Evolutionary conservation across 2,888 invertebrate species (phyloP).

Genomic region (Priocnemis perturbator): DNA sequence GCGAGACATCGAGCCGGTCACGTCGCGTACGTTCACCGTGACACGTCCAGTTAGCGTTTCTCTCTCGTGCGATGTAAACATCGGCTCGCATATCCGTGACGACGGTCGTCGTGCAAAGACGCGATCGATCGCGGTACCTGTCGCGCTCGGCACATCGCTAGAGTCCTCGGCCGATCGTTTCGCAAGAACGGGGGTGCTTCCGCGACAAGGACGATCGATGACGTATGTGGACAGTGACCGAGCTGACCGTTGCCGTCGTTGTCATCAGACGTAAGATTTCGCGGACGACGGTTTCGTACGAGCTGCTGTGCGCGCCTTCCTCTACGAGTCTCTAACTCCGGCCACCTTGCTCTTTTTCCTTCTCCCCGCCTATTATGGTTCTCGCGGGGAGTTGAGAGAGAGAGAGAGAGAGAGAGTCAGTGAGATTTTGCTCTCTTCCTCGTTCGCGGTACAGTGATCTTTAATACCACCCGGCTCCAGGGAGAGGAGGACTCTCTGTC

Average conservation of each 20-base stretch:
- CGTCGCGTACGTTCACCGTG: slow-evolving; percentile 1
- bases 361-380: background rate
- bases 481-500: slow-evolving; percentile 28
- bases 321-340: background rate
- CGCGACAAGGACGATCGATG: no score
- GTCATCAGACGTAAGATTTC: no score
- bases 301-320: background rate
- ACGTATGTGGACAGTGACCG: no score
- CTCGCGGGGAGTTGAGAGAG: background rate
- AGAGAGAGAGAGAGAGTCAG: no score
- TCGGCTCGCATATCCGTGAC: background rate
- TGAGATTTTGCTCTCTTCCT: background rate
- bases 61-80: slow-evolving; percentile 18
- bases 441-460: slow-evolving; percentile 9
- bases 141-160: no score
- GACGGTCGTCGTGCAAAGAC: no score
- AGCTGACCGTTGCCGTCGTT: no score
- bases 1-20: slow-evolving; percentile 49
- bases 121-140: background rate
- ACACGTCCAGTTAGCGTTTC: slow-evolving; percentile 4
- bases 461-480: slow-evolving; percentile 10
- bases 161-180: no score
- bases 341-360: background rate
- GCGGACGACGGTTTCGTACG: no score
- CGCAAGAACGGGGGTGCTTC: no score